Evolutionary conservation across 2,888 invertebrate genomes (phyloP), one percentile per base, ranked within the genome.

Genomic region (Dyspetes luteomarginatus): DNA sequence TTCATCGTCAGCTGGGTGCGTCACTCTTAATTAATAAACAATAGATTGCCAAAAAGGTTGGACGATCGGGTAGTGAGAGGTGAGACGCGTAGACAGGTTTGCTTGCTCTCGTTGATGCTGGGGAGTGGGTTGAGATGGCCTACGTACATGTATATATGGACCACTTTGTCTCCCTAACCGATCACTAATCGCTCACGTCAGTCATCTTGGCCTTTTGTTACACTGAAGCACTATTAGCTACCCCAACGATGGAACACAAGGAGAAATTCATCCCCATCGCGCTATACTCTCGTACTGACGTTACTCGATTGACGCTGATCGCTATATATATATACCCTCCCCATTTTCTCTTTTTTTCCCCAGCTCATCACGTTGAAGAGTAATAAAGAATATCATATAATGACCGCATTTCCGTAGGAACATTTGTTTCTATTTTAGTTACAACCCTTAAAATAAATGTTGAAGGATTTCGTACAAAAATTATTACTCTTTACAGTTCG

Each of bases 111-210:
- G 17, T 19, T 26, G 45, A 73, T 30, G 60, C 30, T 67, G 28
- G n/a, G n/a, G 24, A 48, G 60, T 68, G 52, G 67, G 60, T 62
- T 73, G 52, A 52, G 41, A 15, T 41, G 9, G n/a, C 7, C 26
- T 69, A 58, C 26, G 50, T 50, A 22, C 24, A 26, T 15, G 36
- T 17, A 52, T 22, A 41, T 83, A 76, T 84, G 81, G 69, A 84
- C 83, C 84, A 74, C 81, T 69, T 65, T 64, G 83, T 77, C 84
- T 81, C 80, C 82, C 84, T 82, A 83, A 84, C 74, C 76, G 85
- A 87, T 86, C 83, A 81, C 85, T 88, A 88, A 89, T 89, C 88
- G 85, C 78, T 74, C 73, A 82, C 82, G 88, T 88, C 88, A 86
- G 76, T 89, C 88, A 89, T 88, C 87, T 87, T 82, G 87, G 82